A percentile compares a stretch with the other conserved stretches of the same genome.
Conservation (phyloP, 2,797 vertebrate species). For the Dromococcyx pavoninus region DNA sequence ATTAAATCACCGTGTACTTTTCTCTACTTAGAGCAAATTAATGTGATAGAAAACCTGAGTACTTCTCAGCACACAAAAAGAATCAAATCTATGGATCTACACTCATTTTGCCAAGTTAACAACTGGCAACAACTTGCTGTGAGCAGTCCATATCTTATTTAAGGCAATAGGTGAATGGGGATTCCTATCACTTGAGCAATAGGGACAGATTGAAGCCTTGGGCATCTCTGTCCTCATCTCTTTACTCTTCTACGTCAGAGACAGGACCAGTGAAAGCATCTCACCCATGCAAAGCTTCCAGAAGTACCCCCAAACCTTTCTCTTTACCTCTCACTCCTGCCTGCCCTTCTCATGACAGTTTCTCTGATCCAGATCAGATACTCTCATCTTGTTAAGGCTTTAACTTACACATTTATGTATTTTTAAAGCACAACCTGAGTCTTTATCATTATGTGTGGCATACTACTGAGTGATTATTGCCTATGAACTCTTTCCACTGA, state of each 20-base stretch:
- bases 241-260: neutral
- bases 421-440: neutral
- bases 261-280: neutral
- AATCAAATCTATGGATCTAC: neutral
- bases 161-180: neutral
- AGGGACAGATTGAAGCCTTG: neutral
- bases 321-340: neutral
- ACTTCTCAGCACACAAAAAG: neutral
- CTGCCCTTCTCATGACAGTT: neutral
- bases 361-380: neutral
- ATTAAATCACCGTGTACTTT: neutral
- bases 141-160: neutral
- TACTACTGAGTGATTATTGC: neutral
- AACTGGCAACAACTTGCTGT: fast-evolving
- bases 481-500: neutral
- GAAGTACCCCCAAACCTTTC: neutral
- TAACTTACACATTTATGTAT: too few relatives aligned
- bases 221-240: neutral
- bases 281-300: neutral
- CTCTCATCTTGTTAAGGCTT: neutral
- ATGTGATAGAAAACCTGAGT: neutral
- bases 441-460: neutral
- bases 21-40: neutral
- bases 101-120: neutral
- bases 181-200: neutral